Percentiles rank a stretch among this genome's conserved stretches.
phyloP scores from a whole-genome alignment of 2,888 invertebrate genomes.

The Amblyjoppa fuscipennis region DNA sequence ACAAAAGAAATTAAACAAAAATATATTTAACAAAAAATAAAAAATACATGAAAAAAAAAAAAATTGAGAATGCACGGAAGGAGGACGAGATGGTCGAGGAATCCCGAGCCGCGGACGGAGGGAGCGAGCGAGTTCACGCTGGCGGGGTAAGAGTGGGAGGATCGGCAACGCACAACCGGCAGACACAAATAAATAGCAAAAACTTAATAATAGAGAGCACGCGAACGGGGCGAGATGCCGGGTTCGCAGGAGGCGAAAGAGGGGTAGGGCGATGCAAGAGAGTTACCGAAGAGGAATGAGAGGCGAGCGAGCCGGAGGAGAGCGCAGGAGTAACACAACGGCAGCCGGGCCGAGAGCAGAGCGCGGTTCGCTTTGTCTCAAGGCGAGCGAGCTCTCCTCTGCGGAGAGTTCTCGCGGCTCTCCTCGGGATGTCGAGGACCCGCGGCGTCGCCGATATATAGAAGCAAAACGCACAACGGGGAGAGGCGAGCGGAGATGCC shows the following conservation, averaged over 20 bases:
- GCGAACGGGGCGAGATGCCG: slow-evolving; percentile 59
- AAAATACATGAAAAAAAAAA: not conserved
- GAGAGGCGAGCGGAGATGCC: slow-evolving; percentile 71
- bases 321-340: slow-evolving; percentile 64
- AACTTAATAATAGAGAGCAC: slow-evolving; percentile 84
- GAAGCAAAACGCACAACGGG: slow-evolving; percentile 76
- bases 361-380: slow-evolving; percentile 81
- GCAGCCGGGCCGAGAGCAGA: slow-evolving; percentile 65
- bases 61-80: slow-evolving; percentile 15
- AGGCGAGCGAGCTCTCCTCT: slow-evolving; percentile 81
- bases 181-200: slow-evolving; percentile 85
- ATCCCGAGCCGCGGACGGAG: slow-evolving; percentile 13
- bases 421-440: slow-evolving; percentile 48
- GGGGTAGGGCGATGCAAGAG: slow-evolving; percentile 54
- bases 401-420: slow-evolving; percentile 42
- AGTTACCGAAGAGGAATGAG: slow-evolving; percentile 54
- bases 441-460: slow-evolving; percentile 48
- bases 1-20: slow-evolving; percentile 32
- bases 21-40: not conserved
- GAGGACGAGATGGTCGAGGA: slow-evolving; percentile 32
- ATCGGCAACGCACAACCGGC: slow-evolving; percentile 74
- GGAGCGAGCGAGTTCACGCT: slow-evolving; percentile 21
- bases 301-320: slow-evolving; percentile 5
- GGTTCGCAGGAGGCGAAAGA: slow-evolving; percentile 58
- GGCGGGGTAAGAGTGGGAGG: slow-evolving; percentile 58